phyloP scores from a whole-genome alignment of 2,888 invertebrate species.

The Polylopha cassiicola region DNA sequence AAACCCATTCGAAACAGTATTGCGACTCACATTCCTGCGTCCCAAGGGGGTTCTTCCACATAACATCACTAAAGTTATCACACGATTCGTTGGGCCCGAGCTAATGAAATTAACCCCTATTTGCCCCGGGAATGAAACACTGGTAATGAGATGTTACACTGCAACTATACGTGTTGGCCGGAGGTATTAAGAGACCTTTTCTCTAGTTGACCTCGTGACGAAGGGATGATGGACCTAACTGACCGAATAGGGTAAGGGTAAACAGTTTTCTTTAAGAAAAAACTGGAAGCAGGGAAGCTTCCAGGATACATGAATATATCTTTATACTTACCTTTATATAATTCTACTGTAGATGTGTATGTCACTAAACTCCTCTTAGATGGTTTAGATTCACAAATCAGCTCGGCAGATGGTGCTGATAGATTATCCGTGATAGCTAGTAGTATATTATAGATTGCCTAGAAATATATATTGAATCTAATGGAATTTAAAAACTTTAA shows the following conservation, averaged over 20 bases:
- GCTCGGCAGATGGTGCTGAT: too few relatives aligned
- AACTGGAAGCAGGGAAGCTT: too few relatives aligned
- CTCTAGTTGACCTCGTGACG: constrained; percentile 20
- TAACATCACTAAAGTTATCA: constrained; percentile 73
- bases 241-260: constrained; percentile 17
- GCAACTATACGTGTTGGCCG: constrained; percentile 48
- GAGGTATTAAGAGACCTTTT: constrained; percentile 16
- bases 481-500: too few relatives aligned
- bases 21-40: constrained; percentile 32
- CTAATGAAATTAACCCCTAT: constrained; percentile 75
- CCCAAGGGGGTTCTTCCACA: constrained; percentile 61
- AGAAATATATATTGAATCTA: too few relatives aligned
- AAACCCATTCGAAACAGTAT: constrained; percentile 9
- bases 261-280: too few relatives aligned
- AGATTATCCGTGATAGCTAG: too few relatives aligned
- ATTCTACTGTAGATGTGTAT: too few relatives aligned
- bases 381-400: too few relatives aligned
- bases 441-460: too few relatives aligned
- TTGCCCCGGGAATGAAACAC: constrained; percentile 55
- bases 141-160: constrained; percentile 64
- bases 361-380: too few relatives aligned
- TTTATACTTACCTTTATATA: too few relatives aligned
- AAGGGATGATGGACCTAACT: constrained; percentile 14
- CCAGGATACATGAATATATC: too few relatives aligned
- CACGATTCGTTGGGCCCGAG: constrained; percentile 72